Base-by-base conservation (phyloP, 2,888 invertebrate species). In the Agrochola litura region DNA sequence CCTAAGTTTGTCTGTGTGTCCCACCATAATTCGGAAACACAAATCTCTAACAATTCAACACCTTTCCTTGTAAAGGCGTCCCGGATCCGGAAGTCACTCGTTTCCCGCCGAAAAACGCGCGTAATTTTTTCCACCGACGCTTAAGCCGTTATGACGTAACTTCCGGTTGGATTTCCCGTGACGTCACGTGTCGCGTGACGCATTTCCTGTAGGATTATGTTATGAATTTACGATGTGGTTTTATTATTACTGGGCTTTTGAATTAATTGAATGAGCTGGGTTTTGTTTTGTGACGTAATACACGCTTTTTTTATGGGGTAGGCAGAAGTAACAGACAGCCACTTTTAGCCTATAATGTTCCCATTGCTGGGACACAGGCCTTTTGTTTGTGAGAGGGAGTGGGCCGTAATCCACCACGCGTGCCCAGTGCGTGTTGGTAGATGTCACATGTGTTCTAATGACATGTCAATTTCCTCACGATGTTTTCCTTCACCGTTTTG, bases 21-120 rank as follows among this genome's bases (percentile, higher is more conserved):
- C 30, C 69, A 76, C 52, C 76, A 37, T 72, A 68, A 61, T 52
- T 76, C 72, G 73, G 74, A 78, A 86, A 82, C 78, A 76, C 73
- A 75, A 81, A 81, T 83, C 75, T 49, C 66, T 54, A 86, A 88
- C 89, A 90, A 88, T 90, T 86, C 88, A 86, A 89, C 91, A 91
- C 90, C 90, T 89, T 77, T 71, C 66, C 81, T 85, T 85, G 71
- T 81, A 79, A 76, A 81, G 88, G 83, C 89, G 87, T 69, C 87
- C 89, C 91, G 92, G 93, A 93, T 92, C 49, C 92, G 96, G 96
- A 95, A 92, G 92, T 91, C 91, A 92, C 91, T 92, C 93, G 94
- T 95, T 95, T 95, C 94, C 95, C 92, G 90, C 92, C 93, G 77
- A 92, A 95, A 95, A 95, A 94, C 92, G 93, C 93, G 93, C 88